A percentile compares a stretch with the other conserved stretches of the same genome.
Evolutionary conservation across 2,113 vertebrate species (phyloP).

Genomic region (Siniperca chuatsi): DNA sequence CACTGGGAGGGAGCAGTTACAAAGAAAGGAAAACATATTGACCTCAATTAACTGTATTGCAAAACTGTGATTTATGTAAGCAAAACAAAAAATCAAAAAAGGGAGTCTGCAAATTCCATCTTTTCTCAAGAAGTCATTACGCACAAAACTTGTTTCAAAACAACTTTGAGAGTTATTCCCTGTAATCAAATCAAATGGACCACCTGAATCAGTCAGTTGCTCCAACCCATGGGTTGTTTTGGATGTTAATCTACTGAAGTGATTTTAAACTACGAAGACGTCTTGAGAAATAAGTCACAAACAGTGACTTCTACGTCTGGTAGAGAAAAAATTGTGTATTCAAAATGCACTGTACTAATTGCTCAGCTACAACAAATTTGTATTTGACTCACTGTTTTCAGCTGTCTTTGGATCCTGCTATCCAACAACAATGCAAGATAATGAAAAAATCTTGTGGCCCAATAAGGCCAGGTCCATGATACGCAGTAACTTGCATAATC

Average conservation of each 20-base stretch:
- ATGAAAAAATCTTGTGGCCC: not conserved
- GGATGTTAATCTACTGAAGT: conserved; percentile 29
- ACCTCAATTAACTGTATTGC: conserved; percentile 34
- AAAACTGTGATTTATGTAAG: conserved; percentile 42
- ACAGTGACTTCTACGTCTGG: conserved; percentile 6
- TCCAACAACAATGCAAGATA: not conserved
- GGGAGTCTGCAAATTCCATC: conserved; percentile 20
- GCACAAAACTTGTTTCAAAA: conserved; percentile 47
- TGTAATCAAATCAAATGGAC: conserved; percentile 54
- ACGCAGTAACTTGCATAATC: not conserved
- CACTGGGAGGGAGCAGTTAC: conserved; percentile 28
- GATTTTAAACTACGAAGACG: conserved; percentile 23
- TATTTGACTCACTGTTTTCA: not conserved
- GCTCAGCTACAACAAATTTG: not conserved
- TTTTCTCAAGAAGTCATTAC: conserved; percentile 40
- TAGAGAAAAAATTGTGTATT: not conserved
- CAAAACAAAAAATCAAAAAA: conserved; percentile 50
- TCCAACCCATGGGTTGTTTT: conserved; percentile 23
- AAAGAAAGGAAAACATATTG: conserved; percentile 37
- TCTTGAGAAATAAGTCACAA: conserved; percentile 34
- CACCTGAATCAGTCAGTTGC: conserved; percentile 26
- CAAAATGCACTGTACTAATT: conserved; percentile 10
- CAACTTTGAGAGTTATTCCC: conserved; percentile 17
- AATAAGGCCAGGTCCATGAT: not conserved
- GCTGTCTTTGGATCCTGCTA: not conserved